Evolutionary conservation across 2,797 vertebrate genomes (phyloP), one percentile per base, ranked within the genome.

Genomic region (Danio jaintianensis): DNA sequence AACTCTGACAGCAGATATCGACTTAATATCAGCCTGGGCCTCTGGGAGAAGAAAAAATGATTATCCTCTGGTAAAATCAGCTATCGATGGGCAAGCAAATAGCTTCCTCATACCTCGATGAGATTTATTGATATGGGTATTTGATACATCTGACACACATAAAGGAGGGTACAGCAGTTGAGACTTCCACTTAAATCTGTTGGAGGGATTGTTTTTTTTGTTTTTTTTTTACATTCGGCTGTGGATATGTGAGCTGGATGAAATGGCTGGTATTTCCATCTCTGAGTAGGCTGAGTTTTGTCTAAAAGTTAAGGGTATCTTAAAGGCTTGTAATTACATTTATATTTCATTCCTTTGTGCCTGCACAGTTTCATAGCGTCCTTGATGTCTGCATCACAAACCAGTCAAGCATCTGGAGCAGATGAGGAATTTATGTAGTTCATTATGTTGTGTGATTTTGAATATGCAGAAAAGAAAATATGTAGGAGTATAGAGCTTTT

Each of bases 41-140:
- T 93, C 58, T 68, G 83, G 85, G 89, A 91, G 88, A 93, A 92
- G 29, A 95, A 93, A 83, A 95, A 93, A 94, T 92, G 88, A 95
- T 94, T 96, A 98, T 96, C 94, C 95, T 94, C 95, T 93, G 95
- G 93, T 93, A 94, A 94, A 98, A 98, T 97, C 97, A 95, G 95
- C 94, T 98, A 99, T 99, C 95, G 96, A 97, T 97, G 96, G 83
- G 91, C 90, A 92, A 91, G 88, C 94, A 94, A 97, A 97, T 96
- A 96, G 96, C 95, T 94, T 95, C 94, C 70, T 62, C 71, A 77
- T 48, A 77, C 73, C 56, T 73, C 48, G 74, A 12, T 59, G 87
- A 88, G 94, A 93, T 93, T 94, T 95, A 97, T 97, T 96, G 96
- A 97, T 95, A 95, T 90, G 95, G 94, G 95, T 98, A 96, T 98